A percentile compares a stretch with the other conserved stretches of the same genome.
phyloP scores from a whole-genome alignment of 2,888 invertebrate genomes.

The Nematopogon swammerdamellus region DNA sequence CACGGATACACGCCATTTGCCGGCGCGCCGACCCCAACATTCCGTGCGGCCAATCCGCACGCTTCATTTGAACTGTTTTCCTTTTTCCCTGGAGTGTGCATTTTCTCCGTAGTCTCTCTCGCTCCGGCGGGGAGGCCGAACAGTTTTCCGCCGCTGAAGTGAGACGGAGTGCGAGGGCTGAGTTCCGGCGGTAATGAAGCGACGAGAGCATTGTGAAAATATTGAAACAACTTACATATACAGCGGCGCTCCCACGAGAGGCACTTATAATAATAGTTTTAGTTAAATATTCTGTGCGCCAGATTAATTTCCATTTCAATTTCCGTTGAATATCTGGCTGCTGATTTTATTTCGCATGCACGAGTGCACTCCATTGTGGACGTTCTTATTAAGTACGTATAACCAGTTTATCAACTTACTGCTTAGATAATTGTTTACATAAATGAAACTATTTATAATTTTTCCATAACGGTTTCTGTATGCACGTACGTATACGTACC shows the following conservation, averaged over 20 bases:
- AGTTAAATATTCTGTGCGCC: neutral
- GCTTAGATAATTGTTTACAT: no score
- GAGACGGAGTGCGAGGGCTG: slow-evolving; percentile 30
- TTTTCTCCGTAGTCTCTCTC: slow-evolving; percentile 48
- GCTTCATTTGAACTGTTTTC: slow-evolving; percentile 50
- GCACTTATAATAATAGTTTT: neutral
- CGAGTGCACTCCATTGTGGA: no score
- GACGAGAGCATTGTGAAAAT: neutral
- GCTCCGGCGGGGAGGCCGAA: slow-evolving; percentile 14
- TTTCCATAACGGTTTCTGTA: no score
- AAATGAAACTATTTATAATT: no score
- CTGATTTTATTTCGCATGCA: no score
- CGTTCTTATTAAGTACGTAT: no score
- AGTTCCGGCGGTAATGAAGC: slow-evolving; percentile 9
- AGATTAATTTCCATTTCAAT: neutral
- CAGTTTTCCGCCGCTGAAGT: slow-evolving; percentile 19
- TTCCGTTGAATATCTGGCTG: neutral
- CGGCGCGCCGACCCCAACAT: slow-evolving; percentile 16
- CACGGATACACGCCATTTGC: slow-evolving; percentile 16
- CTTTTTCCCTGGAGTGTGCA: slow-evolving; percentile 50
- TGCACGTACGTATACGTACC: no score
- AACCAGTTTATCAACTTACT: no score
- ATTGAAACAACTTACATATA: no score
- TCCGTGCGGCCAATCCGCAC: slow-evolving; percentile 39
- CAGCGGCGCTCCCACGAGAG: neutral